Evolutionary conservation across 2,797 vertebrate species (phyloP), one percentile per base, ranked within the genome.

Genomic region (Clarias platycephalus): DNA sequence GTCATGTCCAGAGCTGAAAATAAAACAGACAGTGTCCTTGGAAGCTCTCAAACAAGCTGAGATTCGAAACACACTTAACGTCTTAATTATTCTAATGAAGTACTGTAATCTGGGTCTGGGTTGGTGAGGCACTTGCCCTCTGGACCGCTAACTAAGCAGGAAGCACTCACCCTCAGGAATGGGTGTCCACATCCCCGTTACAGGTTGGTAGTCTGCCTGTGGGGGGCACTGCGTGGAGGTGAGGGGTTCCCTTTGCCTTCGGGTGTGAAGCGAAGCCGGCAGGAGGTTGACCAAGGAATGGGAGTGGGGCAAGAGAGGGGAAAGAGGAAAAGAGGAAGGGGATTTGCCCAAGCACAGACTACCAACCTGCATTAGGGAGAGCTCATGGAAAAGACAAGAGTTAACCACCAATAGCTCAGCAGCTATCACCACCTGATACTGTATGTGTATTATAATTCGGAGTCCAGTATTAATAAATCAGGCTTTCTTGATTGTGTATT

Each of bases 141-240:
- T 91, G 90, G 88, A 92, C 91, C 90, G 64, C 49, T 26, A 81
- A 67, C 62, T 12, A 76, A 82, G 81, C 83, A 91, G 90, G 81
- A 92, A 89, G 91, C 91, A 96, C 94, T 96, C 94, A 96, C 95
- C 94, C 93, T 93, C 92, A 89, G 67, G 87, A 90, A 93, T 92
- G 92, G 91, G 88, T 89, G 92, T 92, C 92, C 91, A 87, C 81
- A 77, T 92, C 93, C 94, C 94, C 90, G 87, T 94, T 95, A 94
- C 95, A 96, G 94, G 94, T 94, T 94, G 95, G 95, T 95, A 95
- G 95, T 95, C 94, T 95, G 94, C 94, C 91, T 93, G 92, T 93
- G 93, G 84, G 91, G 93, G 92, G 91, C 75, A 92, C 92, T 93
- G 94, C 90, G 91, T 95, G 94, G 91, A 95, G 94, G 94, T 94